These are phyloP conservation scores for Leptodactylus fallax DNA, from an alignment of 2,797 vertebrate species.

Conservation along the genomic window DNA sequence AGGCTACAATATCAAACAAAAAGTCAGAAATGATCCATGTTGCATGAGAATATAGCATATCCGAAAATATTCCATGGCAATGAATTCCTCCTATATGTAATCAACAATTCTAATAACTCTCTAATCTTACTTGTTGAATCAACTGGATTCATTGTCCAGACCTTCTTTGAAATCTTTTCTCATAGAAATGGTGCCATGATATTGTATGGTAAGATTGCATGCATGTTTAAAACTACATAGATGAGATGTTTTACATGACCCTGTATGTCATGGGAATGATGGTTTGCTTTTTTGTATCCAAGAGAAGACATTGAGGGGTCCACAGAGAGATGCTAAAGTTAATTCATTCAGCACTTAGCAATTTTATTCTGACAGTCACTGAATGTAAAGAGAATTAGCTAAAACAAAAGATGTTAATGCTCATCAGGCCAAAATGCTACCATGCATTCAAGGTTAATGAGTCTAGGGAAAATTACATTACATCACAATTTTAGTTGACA, in stretches of 20 bases:
- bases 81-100: background rate
- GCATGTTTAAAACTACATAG: background rate
- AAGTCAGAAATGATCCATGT: background rate
- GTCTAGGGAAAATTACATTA: slow-evolving; percentile 33
- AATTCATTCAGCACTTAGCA: slow-evolving; percentile 2
- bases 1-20: background rate
- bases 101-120: slow-evolving; percentile 6
- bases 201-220: background rate
- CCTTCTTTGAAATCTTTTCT: background rate
- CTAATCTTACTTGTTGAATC: slow-evolving; percentile 16
- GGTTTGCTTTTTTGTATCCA: background rate
- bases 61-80: slow-evolving; percentile 14
- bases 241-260: background rate
- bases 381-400: slow-evolving; percentile 1
- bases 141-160: background rate
- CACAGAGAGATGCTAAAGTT: slow-evolving; percentile 14
- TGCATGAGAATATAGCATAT: slow-evolving; percentile 1
- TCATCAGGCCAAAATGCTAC: slow-evolving; percentile 22
- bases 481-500: slow-evolving; percentile 6
- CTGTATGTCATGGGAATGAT: background rate
- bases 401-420: slow-evolving; percentile 40
- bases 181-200: background rate
- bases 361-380: slow-evolving; percentile 10
- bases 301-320: background rate
- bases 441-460: slow-evolving; percentile 41